phyloP scores from a whole-genome alignment of 2,797 vertebrate genomes.

The Scleropages formosus region DNA sequence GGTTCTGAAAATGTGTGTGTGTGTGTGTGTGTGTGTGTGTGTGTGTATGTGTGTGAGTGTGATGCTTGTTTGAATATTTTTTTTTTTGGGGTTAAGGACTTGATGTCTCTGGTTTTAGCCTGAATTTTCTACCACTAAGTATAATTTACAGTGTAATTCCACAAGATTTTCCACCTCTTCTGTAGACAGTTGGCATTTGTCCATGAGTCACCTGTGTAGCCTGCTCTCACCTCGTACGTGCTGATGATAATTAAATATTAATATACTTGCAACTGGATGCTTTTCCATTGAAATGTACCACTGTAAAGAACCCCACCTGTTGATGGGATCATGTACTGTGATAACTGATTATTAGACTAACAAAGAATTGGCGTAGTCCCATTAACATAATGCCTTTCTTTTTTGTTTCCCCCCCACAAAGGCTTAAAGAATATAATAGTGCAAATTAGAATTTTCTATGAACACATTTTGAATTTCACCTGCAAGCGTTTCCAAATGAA shows the following conservation, averaged over 20 bases:
- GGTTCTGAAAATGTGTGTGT: no score
- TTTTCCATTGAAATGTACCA: not conserved
- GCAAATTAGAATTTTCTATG: not conserved
- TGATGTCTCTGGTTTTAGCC: not conserved
- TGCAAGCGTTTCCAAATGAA: not conserved
- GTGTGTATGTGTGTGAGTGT: no score
- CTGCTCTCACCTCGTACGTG: conserved; percentile 52
- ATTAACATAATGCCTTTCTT: no score
- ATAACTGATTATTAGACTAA: not conserved
- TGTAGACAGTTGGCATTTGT: not conserved
- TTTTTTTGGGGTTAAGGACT: no score
- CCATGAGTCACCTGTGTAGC: not conserved
- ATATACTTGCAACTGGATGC: conserved; percentile 42
- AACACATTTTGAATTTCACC: not conserved
- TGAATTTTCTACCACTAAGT: no score
- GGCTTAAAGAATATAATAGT: no score
- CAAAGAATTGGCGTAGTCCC: not conserved
- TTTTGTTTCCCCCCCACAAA: no score
- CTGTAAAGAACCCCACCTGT: not conserved
- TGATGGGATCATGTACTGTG: not conserved
- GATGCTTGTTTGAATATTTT: no score
- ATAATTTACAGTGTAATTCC: not conserved
- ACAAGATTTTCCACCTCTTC: not conserved
- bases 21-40: no score
- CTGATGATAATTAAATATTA: conserved; percentile 56